phyloP scores from a whole-genome alignment of 2,888 invertebrate genomes.

The Polydrusus tereticollis region DNA sequence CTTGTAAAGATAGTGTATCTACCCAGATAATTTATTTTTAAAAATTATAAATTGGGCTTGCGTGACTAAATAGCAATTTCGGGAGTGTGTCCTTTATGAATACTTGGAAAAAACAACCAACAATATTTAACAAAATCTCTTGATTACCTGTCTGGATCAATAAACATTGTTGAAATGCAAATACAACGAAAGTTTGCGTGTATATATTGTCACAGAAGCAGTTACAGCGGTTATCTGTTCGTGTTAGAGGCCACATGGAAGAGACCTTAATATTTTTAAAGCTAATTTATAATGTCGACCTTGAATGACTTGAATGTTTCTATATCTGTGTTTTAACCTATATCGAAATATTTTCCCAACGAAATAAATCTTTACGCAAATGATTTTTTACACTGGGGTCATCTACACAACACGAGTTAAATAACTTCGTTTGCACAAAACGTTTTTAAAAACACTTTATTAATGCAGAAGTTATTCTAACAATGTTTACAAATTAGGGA shows the following conservation, averaged over 20 bases:
- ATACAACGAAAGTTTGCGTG: background rate
- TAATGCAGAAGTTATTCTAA: too few relatives aligned
- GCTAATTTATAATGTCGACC: background rate
- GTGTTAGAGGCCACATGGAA: constrained; percentile 3
- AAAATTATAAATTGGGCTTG: too few relatives aligned
- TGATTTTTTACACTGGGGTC: too few relatives aligned
- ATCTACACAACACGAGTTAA: too few relatives aligned
- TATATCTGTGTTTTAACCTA: background rate
- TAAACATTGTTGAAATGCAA: background rate
- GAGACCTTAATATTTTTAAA: constrained; percentile 2
- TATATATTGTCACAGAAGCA: background rate
- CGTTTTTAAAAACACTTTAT: too few relatives aligned
- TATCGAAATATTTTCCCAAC: background rate
- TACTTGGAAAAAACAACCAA: too few relatives aligned
- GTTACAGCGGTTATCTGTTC: background rate
- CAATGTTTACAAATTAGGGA: too few relatives aligned
- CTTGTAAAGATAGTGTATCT: too few relatives aligned
- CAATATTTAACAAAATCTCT: background rate
- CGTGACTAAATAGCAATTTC: too few relatives aligned
- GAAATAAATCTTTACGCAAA: background rate
- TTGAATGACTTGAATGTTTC: background rate
- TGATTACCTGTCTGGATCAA: background rate
- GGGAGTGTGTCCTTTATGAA: too few relatives aligned
- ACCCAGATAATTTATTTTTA: too few relatives aligned
- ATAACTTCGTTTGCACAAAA: too few relatives aligned